Evolutionary conservation across 2,797 vertebrate species (phyloP).

Genomic region (Erethizon dorsatum): DNA sequence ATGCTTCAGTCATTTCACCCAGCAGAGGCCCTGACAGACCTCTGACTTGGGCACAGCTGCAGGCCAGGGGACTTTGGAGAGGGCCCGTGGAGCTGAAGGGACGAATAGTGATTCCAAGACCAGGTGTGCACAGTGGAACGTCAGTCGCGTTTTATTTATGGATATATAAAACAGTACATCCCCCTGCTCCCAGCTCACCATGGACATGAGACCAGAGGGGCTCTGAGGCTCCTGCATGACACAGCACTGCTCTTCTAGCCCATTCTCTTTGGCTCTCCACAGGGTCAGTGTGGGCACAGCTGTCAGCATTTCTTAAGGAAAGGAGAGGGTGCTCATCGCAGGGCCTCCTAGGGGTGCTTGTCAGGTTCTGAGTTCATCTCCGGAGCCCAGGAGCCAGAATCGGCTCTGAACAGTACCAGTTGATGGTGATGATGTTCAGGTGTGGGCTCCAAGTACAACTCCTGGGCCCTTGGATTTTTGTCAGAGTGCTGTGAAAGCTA

Average conservation of each 20-base stretch:
- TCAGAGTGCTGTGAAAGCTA: constrained; percentile 40
- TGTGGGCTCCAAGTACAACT: background rate
- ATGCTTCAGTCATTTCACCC: background rate
- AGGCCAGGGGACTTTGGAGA: background rate
- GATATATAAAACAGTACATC: background rate
- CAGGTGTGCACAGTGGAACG: background rate
- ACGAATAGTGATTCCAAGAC: background rate
- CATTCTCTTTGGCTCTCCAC: background rate
- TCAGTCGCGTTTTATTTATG: background rate
- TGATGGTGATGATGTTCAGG: background rate
- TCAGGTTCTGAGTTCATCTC: constrained; percentile 10
- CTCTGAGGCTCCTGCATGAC: background rate
- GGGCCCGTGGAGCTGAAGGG: background rate
- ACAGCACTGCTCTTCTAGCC: constrained; percentile 10
- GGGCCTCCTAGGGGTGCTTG: background rate
- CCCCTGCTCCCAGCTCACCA: background rate
- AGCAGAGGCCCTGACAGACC: background rate
- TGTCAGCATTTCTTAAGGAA: background rate
- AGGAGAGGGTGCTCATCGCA: background rate
- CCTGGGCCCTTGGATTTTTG: background rate
- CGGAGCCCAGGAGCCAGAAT: background rate
- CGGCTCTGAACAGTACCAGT: background rate
- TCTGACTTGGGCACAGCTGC: background rate
- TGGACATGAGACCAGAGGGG: background rate
- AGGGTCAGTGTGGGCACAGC: background rate